Percentiles rank a stretch among this genome's conserved stretches.
Conservation (phyloP, 2,797 vertebrate species). For the Jordanella pulchra region DNA sequence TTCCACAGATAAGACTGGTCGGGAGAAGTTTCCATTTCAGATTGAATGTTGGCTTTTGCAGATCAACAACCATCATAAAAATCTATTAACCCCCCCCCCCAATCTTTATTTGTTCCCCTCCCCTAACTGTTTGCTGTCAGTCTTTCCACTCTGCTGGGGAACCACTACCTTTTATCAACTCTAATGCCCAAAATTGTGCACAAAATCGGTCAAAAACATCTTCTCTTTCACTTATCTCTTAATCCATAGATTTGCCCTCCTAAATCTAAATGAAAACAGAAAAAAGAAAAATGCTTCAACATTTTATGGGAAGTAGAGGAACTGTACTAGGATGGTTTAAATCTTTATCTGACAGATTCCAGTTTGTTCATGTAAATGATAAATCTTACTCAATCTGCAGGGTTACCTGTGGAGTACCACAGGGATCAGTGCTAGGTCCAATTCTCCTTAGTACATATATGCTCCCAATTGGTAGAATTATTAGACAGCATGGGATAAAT, state of each 20-base stretch:
- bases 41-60: constrained; percentile 5
- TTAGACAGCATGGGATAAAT: too few relatives aligned
- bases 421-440: too few relatives aligned
- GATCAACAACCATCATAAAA: constrained; percentile 31
- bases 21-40: constrained; percentile 13
- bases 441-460: too few relatives aligned
- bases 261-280: constrained; percentile 6
- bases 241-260: constrained; percentile 22
- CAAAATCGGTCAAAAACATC: background rate
- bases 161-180: constrained; percentile 14
- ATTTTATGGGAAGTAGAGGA: too few relatives aligned
- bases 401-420: too few relatives aligned
- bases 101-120: constrained; percentile 29
- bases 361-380: too few relatives aligned
- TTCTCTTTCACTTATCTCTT: constrained; percentile 36
- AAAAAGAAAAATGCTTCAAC: background rate
- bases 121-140: constrained; percentile 34
- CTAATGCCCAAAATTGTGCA: constrained; percentile 28
- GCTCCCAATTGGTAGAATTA: too few relatives aligned
- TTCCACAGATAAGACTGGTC: constrained; percentile 17
- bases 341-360: too few relatives aligned
- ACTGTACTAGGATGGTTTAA: too few relatives aligned
- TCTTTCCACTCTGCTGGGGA: constrained; percentile 11
- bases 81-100: constrained; percentile 16
- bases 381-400: too few relatives aligned